These are phyloP conservation scores for Pseudomyrmex cubaensis DNA, from an alignment of 1,140 invertebrate genomes.

Conservation along the genomic window DNA sequence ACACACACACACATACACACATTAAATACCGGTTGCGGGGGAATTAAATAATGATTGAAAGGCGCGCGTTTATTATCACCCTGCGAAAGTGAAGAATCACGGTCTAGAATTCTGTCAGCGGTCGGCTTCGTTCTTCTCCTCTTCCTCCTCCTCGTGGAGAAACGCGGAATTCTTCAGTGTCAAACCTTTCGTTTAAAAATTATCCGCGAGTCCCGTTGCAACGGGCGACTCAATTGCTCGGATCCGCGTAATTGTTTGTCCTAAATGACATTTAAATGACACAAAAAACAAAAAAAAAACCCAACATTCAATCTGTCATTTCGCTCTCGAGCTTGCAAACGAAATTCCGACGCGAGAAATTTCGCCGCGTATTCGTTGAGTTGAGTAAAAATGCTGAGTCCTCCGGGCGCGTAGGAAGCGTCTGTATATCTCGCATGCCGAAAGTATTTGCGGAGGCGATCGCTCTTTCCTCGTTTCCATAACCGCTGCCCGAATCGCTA, in stretches of 20 bases:
- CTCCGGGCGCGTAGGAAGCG: not conserved
- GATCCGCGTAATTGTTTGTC: constrained; percentile 25
- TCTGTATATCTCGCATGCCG: not conserved
- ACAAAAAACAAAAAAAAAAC: not conserved
- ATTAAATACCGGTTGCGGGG: constrained; percentile 50
- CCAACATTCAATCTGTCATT: not conserved
- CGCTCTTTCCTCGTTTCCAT: constrained; percentile 17
- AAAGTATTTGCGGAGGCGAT: constrained; percentile 9
- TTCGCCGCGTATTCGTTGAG: no score
- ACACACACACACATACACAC: not conserved
- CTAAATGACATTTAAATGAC: constrained; percentile 31
- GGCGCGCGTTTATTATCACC: constrained; percentile 54
- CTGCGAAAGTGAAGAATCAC: constrained; percentile 61
- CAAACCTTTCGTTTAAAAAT: no score
- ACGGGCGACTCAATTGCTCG: not conserved
- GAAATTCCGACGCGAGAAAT: not conserved
- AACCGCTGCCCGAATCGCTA: not conserved
- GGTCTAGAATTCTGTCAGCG: constrained; percentile 58
- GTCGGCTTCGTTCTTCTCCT: not conserved
- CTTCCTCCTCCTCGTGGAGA: not conserved
- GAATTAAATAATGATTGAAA: constrained; percentile 60
- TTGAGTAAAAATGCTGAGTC: not conserved
- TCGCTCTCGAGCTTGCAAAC: not conserved
- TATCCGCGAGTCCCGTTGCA: not conserved
- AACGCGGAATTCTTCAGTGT: constrained; percentile 4